Evolutionary conservation across 2,888 invertebrate species (phyloP).

Genomic region (Drosophila anomelani): DNA sequence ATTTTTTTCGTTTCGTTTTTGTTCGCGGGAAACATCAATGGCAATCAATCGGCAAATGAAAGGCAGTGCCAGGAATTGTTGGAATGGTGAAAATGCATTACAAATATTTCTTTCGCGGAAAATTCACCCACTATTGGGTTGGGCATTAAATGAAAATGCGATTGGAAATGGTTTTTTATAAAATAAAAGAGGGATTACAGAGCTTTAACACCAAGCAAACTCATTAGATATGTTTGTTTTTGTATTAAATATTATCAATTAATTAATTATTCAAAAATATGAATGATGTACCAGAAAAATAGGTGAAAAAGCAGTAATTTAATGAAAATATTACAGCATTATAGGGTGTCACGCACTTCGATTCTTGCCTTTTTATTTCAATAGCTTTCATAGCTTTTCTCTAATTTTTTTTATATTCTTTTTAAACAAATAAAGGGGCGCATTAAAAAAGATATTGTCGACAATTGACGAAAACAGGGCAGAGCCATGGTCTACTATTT

Average conservation of each 20-base stretch:
- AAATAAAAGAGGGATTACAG: background rate
- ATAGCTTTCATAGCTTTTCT: slow-evolving; percentile 9
- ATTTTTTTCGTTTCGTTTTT: background rate
- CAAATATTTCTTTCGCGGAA: slow-evolving; percentile 54
- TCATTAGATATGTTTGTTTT: too few species aligned
- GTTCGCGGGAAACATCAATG: slow-evolving; percentile 57
- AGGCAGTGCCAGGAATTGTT: slow-evolving; percentile 32
- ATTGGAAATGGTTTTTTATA: background rate
- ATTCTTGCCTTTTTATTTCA: background rate
- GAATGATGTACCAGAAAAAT: background rate
- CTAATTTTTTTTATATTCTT: slow-evolving; percentile 39
- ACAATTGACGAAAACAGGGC: slow-evolving; percentile 78
- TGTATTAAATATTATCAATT: background rate
- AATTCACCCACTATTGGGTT: slow-evolving; percentile 10
- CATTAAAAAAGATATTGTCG: slow-evolving; percentile 74
- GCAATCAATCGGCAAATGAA: slow-evolving; percentile 69
- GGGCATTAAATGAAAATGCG: background rate
- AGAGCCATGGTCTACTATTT: slow-evolving; percentile 42
- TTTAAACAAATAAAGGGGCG: slow-evolving; percentile 66
- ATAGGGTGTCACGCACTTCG: background rate
- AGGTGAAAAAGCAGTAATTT: background rate
- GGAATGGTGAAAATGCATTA: slow-evolving; percentile 66
- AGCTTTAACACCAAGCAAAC: background rate
- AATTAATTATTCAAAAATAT: background rate
- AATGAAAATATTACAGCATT: background rate